These are phyloP conservation scores for Apogon talboti DNA, from an alignment of 2,797 vertebrate genomes.

Conservation along the genomic window DNA sequence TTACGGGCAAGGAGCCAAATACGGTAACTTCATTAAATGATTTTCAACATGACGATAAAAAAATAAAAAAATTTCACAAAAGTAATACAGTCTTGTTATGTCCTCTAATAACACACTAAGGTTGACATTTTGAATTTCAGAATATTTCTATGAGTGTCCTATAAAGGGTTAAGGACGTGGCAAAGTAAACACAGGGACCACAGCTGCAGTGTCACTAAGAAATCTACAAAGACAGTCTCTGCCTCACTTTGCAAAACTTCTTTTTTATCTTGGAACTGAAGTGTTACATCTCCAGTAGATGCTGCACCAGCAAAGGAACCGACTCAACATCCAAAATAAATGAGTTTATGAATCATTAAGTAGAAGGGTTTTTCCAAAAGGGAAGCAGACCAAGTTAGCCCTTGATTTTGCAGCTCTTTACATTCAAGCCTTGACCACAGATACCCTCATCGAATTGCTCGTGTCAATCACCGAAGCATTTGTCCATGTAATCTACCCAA, in stretches of 20 bases:
- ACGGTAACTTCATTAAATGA: too few species aligned
- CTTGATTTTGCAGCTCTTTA: conserved; percentile 34
- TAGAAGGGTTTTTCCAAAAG: conserved; percentile 3
- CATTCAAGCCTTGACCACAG: conserved; percentile 47
- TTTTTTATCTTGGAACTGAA: conserved; percentile 12
- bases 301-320: conserved; percentile 15
- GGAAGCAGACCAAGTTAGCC: conserved; percentile 21
- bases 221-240: conserved; percentile 16
- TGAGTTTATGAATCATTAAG: conserved; percentile 32
- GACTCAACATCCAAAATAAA: conserved; percentile 45
- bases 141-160: too few species aligned
- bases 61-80: too few species aligned
- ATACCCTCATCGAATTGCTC: conserved; percentile 55
- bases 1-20: too few species aligned
- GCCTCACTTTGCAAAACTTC: conserved; percentile 23
- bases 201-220: conserved; percentile 9
- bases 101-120: too few species aligned
- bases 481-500: conserved; percentile 60
- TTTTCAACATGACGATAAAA: too few species aligned
- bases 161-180: too few species aligned
- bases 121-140: too few species aligned
- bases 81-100: too few species aligned
- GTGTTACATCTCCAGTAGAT: conserved; percentile 20
- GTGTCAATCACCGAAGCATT: conserved; percentile 56
- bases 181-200: too few species aligned